These are phyloP conservation scores for Drosophila quadrilineata DNA, from an alignment of 1,140 invertebrate species.

Conservation along the genomic window DNA sequence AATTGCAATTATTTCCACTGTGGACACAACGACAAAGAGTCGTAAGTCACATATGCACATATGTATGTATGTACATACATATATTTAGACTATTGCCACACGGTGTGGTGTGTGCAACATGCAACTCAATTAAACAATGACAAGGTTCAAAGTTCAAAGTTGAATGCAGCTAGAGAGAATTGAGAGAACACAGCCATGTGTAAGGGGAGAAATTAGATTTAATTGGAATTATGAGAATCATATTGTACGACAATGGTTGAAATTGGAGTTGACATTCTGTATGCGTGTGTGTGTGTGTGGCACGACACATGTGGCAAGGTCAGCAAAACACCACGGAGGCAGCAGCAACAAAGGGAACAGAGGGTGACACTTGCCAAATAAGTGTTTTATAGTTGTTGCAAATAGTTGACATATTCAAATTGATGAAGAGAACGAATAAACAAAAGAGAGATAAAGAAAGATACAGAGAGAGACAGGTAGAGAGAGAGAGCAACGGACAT, in stretches of 20 bases:
- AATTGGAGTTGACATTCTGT: background rate
- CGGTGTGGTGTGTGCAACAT: background rate
- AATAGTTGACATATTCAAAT: no score
- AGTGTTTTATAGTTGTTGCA: no score
- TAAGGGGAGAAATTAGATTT: background rate
- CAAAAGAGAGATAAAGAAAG: no score
- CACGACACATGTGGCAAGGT: background rate
- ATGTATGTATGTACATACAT: background rate
- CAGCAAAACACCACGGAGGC: background rate
- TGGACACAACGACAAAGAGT: no score
- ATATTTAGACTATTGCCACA: background rate
- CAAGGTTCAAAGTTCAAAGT: constrained; percentile 18
- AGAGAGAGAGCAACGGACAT: no score
- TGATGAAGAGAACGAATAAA: no score
- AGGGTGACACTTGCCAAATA: no score
- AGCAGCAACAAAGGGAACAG: no score
- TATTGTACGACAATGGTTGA: background rate
- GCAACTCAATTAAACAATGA: constrained; percentile 28
- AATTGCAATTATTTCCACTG: background rate
- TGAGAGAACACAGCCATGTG: background rate
- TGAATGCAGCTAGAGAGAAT: background rate
- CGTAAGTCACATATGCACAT: no score
- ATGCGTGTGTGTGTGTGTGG: no score
- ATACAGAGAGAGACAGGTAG: no score
- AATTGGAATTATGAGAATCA: background rate